phyloP scores from a whole-genome alignment of 2,113 vertebrate species.

The Cranoglanis bouderius region DNA sequence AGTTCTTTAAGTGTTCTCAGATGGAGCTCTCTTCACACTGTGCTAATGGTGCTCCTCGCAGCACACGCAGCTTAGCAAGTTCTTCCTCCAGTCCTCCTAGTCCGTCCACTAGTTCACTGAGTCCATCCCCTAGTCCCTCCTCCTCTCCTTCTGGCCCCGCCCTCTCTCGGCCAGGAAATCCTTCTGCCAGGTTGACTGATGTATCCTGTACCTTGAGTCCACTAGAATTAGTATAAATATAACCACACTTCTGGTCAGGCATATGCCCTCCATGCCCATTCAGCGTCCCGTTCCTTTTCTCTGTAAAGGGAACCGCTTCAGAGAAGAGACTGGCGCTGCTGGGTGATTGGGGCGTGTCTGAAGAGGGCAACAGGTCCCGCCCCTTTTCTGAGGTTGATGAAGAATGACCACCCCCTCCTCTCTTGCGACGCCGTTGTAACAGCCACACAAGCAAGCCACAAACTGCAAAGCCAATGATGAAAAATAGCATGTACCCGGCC shows the following conservation, averaged over 20 bases:
- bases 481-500: slow-evolving; percentile 62
- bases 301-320: slow-evolving; percentile 72
- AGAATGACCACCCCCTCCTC: slow-evolving; percentile 52
- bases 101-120: slow-evolving; percentile 54
- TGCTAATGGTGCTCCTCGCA: slow-evolving; percentile 79
- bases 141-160: slow-evolving; percentile 56
- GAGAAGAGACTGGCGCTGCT: slow-evolving; percentile 76
- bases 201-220: slow-evolving; percentile 60
- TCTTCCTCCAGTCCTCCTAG: slow-evolving; percentile 66
- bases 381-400: slow-evolving; percentile 69
- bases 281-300: slow-evolving; percentile 77
- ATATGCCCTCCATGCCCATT: slow-evolving; percentile 74
- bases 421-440: background rate
- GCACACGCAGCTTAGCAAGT: slow-evolving; percentile 63
- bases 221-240: slow-evolving; percentile 68
- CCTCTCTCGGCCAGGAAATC: slow-evolving; percentile 62
- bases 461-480: slow-evolving; percentile 71
- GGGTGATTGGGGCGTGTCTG: slow-evolving; percentile 80
- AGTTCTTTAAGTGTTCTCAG: slow-evolving; percentile 57
- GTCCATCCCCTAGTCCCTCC: slow-evolving; percentile 58
- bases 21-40: slow-evolving; percentile 86
- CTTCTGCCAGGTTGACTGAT: slow-evolving; percentile 60
- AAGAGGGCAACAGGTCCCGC: slow-evolving; percentile 75
- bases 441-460: slow-evolving; percentile 50
- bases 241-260: slow-evolving; percentile 57